phyloP scores from a whole-genome alignment of 2,797 vertebrate species.

The Pygocentrus nattereri region DNA sequence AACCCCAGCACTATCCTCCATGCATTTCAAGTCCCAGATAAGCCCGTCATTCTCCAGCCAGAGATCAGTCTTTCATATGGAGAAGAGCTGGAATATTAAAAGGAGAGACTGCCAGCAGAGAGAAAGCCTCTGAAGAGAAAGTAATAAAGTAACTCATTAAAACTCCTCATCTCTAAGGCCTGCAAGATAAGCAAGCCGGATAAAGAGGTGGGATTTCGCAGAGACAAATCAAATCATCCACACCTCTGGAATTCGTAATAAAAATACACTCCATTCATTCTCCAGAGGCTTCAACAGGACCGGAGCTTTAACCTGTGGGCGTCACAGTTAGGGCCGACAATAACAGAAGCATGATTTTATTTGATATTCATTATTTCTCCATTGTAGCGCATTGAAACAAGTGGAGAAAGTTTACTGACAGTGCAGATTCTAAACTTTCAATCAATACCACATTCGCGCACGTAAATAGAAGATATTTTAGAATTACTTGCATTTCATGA shows the following conservation, averaged over 20 bases:
- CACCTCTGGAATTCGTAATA: slow-evolving; percentile 46
- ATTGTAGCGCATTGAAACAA: not conserved
- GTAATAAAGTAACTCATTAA: slow-evolving; percentile 81
- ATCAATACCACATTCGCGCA: too few relatives aligned
- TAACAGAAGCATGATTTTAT: not conserved
- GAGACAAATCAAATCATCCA: slow-evolving; percentile 68
- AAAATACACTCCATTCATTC: not conserved
- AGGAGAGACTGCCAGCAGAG: slow-evolving; percentile 66
- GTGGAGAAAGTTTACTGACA: not conserved
- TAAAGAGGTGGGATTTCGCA: slow-evolving; percentile 55
- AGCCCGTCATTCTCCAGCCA: slow-evolving; percentile 41
- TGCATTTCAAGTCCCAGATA: slow-evolving; percentile 59
- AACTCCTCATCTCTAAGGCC: slow-evolving; percentile 70
- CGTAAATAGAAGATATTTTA: too few relatives aligned
- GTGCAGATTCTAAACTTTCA: too few relatives aligned
- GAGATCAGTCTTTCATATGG: slow-evolving; percentile 56
- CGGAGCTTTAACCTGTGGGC: not conserved
- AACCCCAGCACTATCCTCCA: slow-evolving; percentile 17
- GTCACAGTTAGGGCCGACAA: not conserved
- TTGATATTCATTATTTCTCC: not conserved
- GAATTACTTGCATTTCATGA: too few relatives aligned
- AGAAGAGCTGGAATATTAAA: slow-evolving; percentile 69
- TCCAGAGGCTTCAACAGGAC: not conserved
- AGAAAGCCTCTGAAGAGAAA: slow-evolving; percentile 63
- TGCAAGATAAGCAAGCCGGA: slow-evolving; percentile 70